Evolutionary conservation across 1,140 invertebrate genomes (phyloP), one percentile per base, ranked within the genome.

Genomic region (Bombus pyrosoma): DNA sequence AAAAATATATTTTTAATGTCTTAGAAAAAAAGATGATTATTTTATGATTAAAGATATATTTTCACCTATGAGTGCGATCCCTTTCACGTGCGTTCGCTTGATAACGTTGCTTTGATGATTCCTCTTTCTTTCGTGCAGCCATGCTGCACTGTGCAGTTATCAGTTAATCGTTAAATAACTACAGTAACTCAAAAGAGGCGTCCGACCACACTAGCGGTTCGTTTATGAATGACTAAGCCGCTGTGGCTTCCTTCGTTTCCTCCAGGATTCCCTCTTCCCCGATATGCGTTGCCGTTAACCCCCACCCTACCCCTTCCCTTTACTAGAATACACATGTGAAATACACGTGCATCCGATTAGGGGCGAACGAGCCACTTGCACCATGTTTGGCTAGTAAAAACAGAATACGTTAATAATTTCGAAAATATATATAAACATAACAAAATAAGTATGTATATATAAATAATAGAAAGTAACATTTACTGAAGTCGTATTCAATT

Each of bases 51-150:
- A 22, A 53, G 18, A 53, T 53, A 22, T 37, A 39, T 81, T 66
- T 85, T 93, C 95, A 97, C 97, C 97, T 97, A 93, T 97, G 97
- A n/a, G 97, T 97, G 84, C 97, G 95, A 91, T 97, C 97, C 75
- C 97, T 95, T 92, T 97, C 97, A 3, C 97, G 95, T 5, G 97
- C 97, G 92, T 97, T 97, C 3, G 97, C 97, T 91, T 97, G 96
- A 92, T 96, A 96, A 79, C 97, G 94, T 87, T 97, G 97, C 88
- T 96, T 96, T 6, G 90, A 87, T 28, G 92, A 86, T 85, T 92
- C 85, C 39, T 92, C 88, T 39, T 82, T 87, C 32, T 79, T 91
- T 69, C 79, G 88, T 64, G 89, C 69, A 37, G 90, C 82, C 91
- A 93, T 93, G 32, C 53, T 68, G 47, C 69, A 53, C 41, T 9